phyloP scores from a whole-genome alignment of 2,113 vertebrate genomes.

The Chaetorhynchus papuensis region DNA sequence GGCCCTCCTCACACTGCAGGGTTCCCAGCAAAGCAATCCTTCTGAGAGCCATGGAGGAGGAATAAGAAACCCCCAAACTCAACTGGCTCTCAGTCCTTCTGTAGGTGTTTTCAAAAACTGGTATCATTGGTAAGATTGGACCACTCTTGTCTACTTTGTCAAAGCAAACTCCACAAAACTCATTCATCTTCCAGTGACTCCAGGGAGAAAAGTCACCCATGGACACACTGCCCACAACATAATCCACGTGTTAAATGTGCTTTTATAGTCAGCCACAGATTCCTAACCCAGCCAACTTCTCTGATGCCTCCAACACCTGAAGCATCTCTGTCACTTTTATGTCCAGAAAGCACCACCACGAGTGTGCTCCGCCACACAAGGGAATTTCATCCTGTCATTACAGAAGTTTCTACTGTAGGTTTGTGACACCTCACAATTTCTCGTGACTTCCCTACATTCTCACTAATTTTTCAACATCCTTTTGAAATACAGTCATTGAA shows the following conservation, averaged over 20 bases:
- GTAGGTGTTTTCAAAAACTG: not conserved
- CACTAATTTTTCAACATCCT: not conserved
- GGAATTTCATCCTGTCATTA: not conserved
- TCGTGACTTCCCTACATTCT: not conserved
- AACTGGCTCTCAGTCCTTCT: not conserved
- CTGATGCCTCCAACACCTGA: not conserved
- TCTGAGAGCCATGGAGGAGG: not conserved
- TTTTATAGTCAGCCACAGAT: not conserved
- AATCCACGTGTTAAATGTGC: not conserved
- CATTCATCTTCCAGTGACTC: not conserved
- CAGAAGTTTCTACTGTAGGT: not conserved
- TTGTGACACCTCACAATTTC: not conserved
- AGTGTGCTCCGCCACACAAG: rapidly evolving
- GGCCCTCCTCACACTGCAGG: not conserved
- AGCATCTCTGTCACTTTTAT: not conserved
- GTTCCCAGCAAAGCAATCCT: not conserved
- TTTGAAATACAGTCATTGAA: not conserved
- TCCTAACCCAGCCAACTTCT: not conserved
- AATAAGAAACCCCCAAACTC: not conserved
- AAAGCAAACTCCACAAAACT: not conserved
- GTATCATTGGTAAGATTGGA: not conserved
- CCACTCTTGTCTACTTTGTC: not conserved
- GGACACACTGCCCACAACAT: not conserved
- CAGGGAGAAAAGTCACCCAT: not conserved
- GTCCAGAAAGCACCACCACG: not conserved